phyloP scores from a whole-genome alignment of 2,888 invertebrate species.

The Chironomus tentans region DNA sequence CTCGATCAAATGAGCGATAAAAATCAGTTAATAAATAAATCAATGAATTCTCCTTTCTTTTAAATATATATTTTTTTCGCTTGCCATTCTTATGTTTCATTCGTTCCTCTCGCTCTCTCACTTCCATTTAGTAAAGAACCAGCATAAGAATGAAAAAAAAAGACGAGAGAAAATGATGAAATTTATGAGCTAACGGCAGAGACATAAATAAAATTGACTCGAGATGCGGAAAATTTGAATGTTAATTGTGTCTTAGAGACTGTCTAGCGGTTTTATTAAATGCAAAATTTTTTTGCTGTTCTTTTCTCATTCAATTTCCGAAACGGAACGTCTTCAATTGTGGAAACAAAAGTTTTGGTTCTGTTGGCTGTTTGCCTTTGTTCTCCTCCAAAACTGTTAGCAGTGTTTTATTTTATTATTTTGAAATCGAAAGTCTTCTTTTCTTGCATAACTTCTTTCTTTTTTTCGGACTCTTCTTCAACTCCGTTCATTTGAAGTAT shows the following conservation, averaged over 20 bases:
- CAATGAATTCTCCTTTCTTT: constrained; percentile 1
- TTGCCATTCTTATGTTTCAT: neutral
- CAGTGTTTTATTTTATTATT: neutral
- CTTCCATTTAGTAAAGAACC: neutral
- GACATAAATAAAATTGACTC: constrained; percentile 20
- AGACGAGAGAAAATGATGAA: neutral
- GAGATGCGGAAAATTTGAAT: constrained; percentile 19
- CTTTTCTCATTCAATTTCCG: constrained; percentile 3
- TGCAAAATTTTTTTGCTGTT: neutral
- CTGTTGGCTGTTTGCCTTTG: no score
- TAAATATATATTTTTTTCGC: no score
- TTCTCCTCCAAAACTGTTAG: no score
- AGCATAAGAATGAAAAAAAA: neutral
- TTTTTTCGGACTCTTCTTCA: neutral
- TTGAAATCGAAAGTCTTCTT: constrained; percentile 9
- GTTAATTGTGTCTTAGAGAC: constrained; percentile 12
- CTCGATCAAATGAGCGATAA: constrained; percentile 24
- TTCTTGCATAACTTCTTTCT: neutral
- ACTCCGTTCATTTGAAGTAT: neutral
- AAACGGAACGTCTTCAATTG: neutral
- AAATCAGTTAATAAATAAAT: constrained; percentile 26
- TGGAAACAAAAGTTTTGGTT: neutral
- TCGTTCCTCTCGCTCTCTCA: no score
- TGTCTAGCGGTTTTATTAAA: neutral
- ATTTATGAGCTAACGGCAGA: constrained; percentile 15